phyloP scores from a whole-genome alignment of 2,797 vertebrate species.

The Microctenopoma steveboyesi region DNA sequence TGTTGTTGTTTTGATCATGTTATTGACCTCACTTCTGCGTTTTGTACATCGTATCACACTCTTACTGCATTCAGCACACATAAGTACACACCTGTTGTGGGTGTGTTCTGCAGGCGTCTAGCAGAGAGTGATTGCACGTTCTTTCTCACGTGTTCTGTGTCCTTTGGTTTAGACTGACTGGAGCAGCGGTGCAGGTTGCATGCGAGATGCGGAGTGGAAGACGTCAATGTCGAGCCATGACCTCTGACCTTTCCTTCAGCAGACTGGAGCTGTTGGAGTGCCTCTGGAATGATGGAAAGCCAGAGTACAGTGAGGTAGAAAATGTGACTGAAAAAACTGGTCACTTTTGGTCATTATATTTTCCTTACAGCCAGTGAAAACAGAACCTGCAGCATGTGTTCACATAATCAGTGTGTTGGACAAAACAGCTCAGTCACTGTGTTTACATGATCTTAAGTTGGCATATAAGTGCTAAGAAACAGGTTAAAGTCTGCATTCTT shows the following conservation, averaged over 20 bases:
- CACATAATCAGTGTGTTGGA: background rate
- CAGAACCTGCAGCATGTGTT: background rate
- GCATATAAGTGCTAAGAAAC: no score
- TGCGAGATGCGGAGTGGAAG: slow-evolving; percentile 87
- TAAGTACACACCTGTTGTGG: background rate
- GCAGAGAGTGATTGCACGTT: background rate
- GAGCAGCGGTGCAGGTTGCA: slow-evolving; percentile 87
- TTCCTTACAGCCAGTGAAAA: background rate
- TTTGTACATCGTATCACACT: background rate
- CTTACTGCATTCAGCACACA: background rate
- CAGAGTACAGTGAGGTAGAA: slow-evolving; percentile 89
- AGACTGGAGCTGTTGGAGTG: slow-evolving; percentile 92
- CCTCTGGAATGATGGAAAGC: slow-evolving; percentile 82
- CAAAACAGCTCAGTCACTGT: background rate
- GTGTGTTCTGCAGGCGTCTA: background rate
- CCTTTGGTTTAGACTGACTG: slow-evolving; percentile 81
- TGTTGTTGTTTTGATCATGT: background rate
- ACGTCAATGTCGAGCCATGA: slow-evolving; percentile 71
- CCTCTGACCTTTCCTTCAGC: slow-evolving; percentile 89
- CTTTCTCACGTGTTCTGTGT: background rate
- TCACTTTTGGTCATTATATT: background rate
- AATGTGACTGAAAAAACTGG: background rate
- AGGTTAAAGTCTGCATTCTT: no score
- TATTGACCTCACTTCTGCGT: background rate
- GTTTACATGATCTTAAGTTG: no score